Evolutionary conservation across 1,140 invertebrate genomes (phyloP), one percentile per base, ranked within the genome.

Genomic region (Saccostrea glomerata): DNA sequence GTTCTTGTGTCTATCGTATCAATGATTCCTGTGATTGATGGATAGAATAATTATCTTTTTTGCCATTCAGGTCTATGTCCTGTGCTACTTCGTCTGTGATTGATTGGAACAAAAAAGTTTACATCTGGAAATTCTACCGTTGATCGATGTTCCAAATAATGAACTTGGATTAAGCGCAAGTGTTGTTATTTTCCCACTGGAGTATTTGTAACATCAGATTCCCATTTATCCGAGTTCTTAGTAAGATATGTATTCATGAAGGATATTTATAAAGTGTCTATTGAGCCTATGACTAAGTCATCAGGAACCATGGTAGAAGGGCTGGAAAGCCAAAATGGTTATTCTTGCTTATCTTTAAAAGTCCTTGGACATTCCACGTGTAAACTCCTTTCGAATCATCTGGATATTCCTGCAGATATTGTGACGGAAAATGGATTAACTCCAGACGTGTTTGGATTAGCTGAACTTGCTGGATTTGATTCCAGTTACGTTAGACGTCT

Each of bases 401-500:
- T 90, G 23, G 89, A 90, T 82, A 86, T 84, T 25, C 84, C 86
- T 36, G 85, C 77, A 17, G 85, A 86, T 7, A 88, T 86, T 36
- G 84, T 82, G 23, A 86, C 87, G n/a, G 54, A 87, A 70, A 25
- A 85, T 84, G 89, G 89, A 11, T 20, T 88, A 20, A 47, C 87
- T 17, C 55, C 83, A 17, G 89, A 90, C 66, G 66, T 88, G 11
- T 86, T 84, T 73, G 89, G 89, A 25, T 63, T 90, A 7, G 89
- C 89, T 55, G 89, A 90, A 77, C 70, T 90, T 0, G 89, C 89
- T 40, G 89, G 89, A 55, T 90, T 90, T 58, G 89, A 90, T 55
- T 84, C 84, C 77, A 54, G 36, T 56, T 85, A 77, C 30, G 86
- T 88, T 25, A 73, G 87, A 20, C 87, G 86, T 11, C 73, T 90